Percentiles rank a stretch among this genome's conserved stretches.
phyloP scores from a whole-genome alignment of 1,140 invertebrate genomes.

The Cepaea nemoralis region DNA sequence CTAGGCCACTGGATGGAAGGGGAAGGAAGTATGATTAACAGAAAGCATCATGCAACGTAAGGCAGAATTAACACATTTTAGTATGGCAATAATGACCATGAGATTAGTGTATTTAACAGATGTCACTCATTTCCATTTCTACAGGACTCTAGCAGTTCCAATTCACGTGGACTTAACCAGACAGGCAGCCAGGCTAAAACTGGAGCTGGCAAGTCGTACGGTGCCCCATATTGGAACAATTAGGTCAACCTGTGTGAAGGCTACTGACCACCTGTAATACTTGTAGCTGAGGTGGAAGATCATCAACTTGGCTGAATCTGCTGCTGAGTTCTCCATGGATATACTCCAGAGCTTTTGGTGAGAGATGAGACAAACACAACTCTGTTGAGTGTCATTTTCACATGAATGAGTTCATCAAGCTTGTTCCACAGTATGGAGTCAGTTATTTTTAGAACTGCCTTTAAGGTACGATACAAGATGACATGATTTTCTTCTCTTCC shows the following conservation, averaged over 20 bases:
- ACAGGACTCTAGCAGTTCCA: slow-evolving; percentile 38
- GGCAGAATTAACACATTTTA: too few species aligned
- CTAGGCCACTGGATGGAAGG: too few species aligned
- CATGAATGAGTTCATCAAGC: neutral
- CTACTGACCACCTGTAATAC: neutral
- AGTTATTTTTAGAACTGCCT: slow-evolving; percentile 14
- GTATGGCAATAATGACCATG: too few species aligned
- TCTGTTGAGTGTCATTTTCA: neutral
- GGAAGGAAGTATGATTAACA: too few species aligned
- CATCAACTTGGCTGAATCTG: neutral
- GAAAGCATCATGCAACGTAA: too few species aligned
- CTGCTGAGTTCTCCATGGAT: neutral
- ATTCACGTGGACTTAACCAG: slow-evolving; percentile 22
- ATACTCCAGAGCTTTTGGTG: neutral
- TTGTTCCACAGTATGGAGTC: neutral
- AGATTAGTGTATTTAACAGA: too few species aligned
- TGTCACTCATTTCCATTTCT: neutral
- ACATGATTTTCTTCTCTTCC: neutral
- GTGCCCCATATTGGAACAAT: slow-evolving; percentile 38
- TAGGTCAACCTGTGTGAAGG: neutral
- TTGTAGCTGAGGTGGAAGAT: neutral
- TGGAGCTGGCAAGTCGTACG: slow-evolving; percentile 22
- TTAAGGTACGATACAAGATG: neutral
- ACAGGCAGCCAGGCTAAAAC: slow-evolving; percentile 20
- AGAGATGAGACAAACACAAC: neutral